phyloP scores from a whole-genome alignment of 2,797 vertebrate species.

The Oryzias sinensis region DNA sequence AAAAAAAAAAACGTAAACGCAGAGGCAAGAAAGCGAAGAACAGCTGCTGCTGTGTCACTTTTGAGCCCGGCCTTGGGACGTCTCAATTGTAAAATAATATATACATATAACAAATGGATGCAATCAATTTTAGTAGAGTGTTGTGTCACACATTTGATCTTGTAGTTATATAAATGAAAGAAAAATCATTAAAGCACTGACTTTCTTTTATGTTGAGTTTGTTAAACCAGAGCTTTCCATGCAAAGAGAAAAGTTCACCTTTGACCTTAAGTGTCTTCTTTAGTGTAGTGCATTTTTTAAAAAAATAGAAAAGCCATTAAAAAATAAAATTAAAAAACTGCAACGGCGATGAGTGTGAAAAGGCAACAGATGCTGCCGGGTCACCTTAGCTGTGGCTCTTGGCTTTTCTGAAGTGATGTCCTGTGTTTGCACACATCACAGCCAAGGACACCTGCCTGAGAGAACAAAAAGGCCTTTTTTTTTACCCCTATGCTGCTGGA shows the following conservation, averaged over 20 bases:
- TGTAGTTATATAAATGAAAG: not conserved
- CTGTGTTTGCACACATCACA: slow-evolving; percentile 37
- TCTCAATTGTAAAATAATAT: not conserved
- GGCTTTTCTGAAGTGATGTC: slow-evolving; percentile 27
- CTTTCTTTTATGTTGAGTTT: too few species aligned
- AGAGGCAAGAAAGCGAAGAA: slow-evolving; percentile 26
- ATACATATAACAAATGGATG: not conserved
- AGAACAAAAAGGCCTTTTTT: slow-evolving; percentile 13
- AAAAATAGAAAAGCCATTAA: not conserved
- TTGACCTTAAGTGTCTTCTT: slow-evolving; percentile 22
- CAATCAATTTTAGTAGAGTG: too few species aligned
- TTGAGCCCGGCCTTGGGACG: slow-evolving; percentile 16
- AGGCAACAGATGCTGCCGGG: slow-evolving; percentile 48
- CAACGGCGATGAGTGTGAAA: slow-evolving; percentile 11
- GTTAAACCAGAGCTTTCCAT: not conserved
- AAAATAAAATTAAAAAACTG: not conserved
- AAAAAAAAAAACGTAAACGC: slow-evolving; percentile 20
- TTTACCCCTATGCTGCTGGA: not conserved
- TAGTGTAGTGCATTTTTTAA: slow-evolving; percentile 7
- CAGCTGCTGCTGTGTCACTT: slow-evolving; percentile 35
- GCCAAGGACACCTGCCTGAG: slow-evolving; percentile 46
- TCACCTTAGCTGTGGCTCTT: slow-evolving; percentile 33
- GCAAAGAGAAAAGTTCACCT: not conserved
- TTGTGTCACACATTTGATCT: too few species aligned
- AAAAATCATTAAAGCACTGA: not conserved